These are phyloP conservation scores for Hozukius guyotensis DNA, from an alignment of 2,797 vertebrate species.

Conservation along the genomic window DNA sequence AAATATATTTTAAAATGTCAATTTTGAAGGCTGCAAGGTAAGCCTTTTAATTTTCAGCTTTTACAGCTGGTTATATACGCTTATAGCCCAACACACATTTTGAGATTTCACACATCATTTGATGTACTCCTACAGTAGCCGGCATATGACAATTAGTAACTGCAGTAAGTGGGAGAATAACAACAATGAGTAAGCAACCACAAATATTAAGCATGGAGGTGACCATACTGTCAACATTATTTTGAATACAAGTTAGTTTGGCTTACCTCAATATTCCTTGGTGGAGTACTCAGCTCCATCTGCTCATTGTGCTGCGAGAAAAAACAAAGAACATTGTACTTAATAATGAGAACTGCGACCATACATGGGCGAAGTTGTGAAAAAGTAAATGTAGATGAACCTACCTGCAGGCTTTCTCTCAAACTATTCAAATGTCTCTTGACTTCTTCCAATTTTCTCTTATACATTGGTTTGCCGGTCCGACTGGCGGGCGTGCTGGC, in stretches of 20 bases:
- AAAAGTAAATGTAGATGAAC: slow-evolving; percentile 11
- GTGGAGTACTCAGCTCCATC: slow-evolving; percentile 43
- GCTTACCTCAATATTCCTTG: slow-evolving; percentile 69
- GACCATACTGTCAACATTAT: neutral
- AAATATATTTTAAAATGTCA: neutral
- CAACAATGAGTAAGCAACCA: slow-evolving; percentile 66
- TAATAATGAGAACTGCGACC: neutral
- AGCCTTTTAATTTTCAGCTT: neutral
- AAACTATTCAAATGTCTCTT: neutral
- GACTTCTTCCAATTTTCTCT: slow-evolving; percentile 46
- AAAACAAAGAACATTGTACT: slow-evolving; percentile 11
- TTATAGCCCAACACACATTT: neutral
- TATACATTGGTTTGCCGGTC: fast-evolving
- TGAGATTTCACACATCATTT: slow-evolving; percentile 33
- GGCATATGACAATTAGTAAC: slow-evolving; percentile 28
- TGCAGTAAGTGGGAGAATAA: slow-evolving; percentile 51
- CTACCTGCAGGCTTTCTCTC: slow-evolving; percentile 50
- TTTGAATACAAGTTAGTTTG: neutral
- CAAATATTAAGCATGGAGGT: slow-evolving; percentile 29
- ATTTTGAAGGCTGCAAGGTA: neutral
- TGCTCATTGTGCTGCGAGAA: slow-evolving; percentile 48
- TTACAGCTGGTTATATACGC: neutral
- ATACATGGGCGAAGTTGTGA: neutral
- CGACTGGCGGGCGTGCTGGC: fast-evolving
- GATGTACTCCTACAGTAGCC: slow-evolving; percentile 55